These are phyloP conservation scores for Philotrypesis tridentata DNA, from an alignment of 1,140 invertebrate species.

Conservation along the genomic window DNA sequence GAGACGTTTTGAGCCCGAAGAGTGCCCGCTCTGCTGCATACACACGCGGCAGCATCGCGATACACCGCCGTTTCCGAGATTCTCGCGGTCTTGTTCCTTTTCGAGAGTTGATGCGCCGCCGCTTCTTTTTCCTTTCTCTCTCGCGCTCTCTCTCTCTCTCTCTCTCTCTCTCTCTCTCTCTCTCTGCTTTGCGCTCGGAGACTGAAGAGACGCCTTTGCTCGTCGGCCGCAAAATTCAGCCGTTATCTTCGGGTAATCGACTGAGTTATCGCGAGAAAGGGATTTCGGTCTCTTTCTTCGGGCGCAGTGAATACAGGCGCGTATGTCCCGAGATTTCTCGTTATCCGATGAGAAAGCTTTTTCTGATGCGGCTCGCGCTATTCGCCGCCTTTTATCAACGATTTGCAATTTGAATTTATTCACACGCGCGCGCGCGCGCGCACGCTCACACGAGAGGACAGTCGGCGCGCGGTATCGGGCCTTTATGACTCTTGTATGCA, in stretches of 20 bases:
- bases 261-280: neutral
- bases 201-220: neutral
- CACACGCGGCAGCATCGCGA: neutral
- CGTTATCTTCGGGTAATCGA: constrained; percentile 11
- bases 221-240: constrained; percentile 2
- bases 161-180: no score
- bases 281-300: neutral
- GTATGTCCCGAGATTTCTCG: neutral
- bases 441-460: no score
- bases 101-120: constrained; percentile 2
- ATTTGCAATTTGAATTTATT: neutral
- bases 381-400: no score
- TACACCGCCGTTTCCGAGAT: constrained; percentile 43
- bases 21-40: no score
- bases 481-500: neutral
- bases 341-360: neutral
- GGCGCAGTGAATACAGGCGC: no score
- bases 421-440: no score
- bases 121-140: neutral
- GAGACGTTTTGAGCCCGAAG: constrained; percentile 11
- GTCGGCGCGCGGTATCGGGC: neutral
- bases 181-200: neutral
- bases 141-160: no score
- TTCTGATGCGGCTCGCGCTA: neutral
- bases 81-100: constrained; percentile 18